Base-by-base conservation (phyloP, 1,140 invertebrate species). In the Drosophila bifasciata region DNA sequence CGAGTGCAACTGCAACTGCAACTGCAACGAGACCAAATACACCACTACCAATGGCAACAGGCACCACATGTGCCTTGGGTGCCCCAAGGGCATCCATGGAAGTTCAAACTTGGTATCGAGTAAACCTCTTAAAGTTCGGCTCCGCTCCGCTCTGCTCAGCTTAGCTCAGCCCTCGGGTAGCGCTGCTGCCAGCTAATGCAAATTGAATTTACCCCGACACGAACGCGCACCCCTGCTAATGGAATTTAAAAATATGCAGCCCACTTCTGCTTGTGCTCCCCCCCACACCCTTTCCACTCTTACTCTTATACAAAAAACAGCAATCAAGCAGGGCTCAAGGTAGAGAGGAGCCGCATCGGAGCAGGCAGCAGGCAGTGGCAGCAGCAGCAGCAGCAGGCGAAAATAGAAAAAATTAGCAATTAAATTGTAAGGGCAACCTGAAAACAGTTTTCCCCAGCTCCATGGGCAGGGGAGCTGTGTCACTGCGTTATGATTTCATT, bases 361-460 rank as follows among this genome's bases (percentile, higher is more conserved):
- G 45, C 16, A 40, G 32, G 32, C 51, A 39, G 17, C 13, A 17
- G 75, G 19, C 19, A 19, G n/a, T n/a, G 25, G 25, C 7, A 28
- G 25, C 28, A 28, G 23, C 21, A 49, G 45, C 21, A 41, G n/a
- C 43, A 40, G 23, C n/a, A 11, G 32, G 25, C 5, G 25, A 73
- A 60, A 79, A 59, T 68, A 79, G 62, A 69, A 79, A 79, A 79
- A 79, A 79, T 79, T 79, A 80, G 71, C 77, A 79, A 79, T 79
- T 79, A 79, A 79, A 79, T 80, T 79, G 77, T 80, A 63, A 58
- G 73, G 64, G 59, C 57, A 76, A 58, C 60, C 55, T 77, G 49
- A 69, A 62, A 68, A 58, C 74, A 60, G 59, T 77, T 71, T 68
- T 57, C 55, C 59, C 58, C 61, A 36, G 32, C 11, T 36, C 11